Percentiles rank a stretch among this genome's conserved stretches.
Conservation (phyloP, 2,113 vertebrate genomes). For the Phrynosoma blainvillii region DNA sequence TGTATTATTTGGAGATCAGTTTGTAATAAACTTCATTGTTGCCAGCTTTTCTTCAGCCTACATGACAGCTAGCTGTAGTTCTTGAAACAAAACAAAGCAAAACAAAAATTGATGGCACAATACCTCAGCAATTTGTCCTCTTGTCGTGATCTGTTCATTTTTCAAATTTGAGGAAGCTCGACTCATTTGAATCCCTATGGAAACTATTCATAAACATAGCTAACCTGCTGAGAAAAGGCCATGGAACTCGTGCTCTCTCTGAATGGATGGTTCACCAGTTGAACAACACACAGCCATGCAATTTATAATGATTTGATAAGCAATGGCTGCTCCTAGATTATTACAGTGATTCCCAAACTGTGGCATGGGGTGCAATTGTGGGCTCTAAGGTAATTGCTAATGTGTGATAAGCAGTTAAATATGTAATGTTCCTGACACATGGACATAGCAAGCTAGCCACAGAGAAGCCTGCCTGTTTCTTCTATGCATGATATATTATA, state of each 20-base stretch:
- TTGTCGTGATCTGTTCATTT: conserved; percentile 15
- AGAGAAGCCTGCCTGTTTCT: too few species aligned
- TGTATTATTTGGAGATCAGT: neutral
- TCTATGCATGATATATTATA: neutral
- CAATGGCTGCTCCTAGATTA: neutral
- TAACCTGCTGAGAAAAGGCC: neutral
- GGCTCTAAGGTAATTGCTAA: neutral
- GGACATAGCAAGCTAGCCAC: neutral
- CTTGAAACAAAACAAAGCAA: neutral
- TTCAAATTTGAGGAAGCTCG: conserved; percentile 20
- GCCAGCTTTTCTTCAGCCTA: conserved; percentile 5
- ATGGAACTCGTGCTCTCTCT: neutral
- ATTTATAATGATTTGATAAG: conserved; percentile 8
- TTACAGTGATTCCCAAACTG: neutral
- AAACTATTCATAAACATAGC: neutral
- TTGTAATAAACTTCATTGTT: neutral
- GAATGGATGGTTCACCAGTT: neutral
- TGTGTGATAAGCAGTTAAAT: neutral
- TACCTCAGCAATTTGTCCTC: neutral
- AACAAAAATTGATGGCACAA: neutral
- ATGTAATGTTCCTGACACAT: too few species aligned
- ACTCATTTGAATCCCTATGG: conserved; percentile 16
- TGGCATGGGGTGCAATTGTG: neutral
- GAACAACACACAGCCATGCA: neutral
- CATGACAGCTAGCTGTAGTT: neutral